Percentiles rank a stretch among this genome's conserved stretches.
Evolutionary conservation across 2,113 vertebrate species (phyloP).

Genomic region (Mugil cephalus): DNA sequence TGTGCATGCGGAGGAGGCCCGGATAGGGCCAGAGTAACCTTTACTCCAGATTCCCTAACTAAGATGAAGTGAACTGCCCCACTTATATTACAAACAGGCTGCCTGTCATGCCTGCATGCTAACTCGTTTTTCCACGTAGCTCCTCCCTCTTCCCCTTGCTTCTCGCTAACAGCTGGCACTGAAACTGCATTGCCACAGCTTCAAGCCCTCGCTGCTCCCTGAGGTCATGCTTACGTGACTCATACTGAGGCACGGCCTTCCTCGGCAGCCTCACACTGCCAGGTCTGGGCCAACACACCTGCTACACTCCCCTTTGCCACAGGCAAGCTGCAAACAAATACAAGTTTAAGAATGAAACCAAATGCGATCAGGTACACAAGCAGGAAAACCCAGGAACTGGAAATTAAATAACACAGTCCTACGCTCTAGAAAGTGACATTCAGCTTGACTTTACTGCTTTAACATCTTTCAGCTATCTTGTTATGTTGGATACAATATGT

Average conservation of each 20-base stretch:
- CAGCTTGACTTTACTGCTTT: not conserved
- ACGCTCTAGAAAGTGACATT: not conserved
- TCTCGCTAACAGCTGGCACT: slow-evolving; percentile 52
- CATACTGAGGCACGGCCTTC: slow-evolving; percentile 56
- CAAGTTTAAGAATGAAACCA: slow-evolving; percentile 7
- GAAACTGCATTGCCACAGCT: slow-evolving; percentile 36
- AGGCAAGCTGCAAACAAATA: slow-evolving; percentile 33
- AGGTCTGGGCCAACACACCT: slow-evolving; percentile 50
- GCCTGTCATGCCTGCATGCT: slow-evolving; percentile 64
- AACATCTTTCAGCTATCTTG: not conserved
- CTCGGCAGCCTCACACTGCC: slow-evolving; percentile 18
- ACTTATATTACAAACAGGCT: slow-evolving; percentile 77
- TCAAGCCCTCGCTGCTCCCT: slow-evolving; percentile 56
- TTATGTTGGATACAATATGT: not conserved
- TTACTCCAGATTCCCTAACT: slow-evolving; percentile 78
- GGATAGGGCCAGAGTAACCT: slow-evolving; percentile 74
- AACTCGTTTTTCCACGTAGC: slow-evolving; percentile 51
- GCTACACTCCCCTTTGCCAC: slow-evolving; percentile 33
- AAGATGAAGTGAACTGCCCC: slow-evolving; percentile 68
- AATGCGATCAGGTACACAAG: not conserved
- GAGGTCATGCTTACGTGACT: slow-evolving; percentile 75
- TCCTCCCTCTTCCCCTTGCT: slow-evolving; percentile 49
- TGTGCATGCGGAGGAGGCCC: slow-evolving; percentile 66
- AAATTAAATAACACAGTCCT: not conserved
- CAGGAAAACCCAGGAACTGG: not conserved